Base-by-base conservation (phyloP, 2,113 vertebrate genomes). In the Phylloscopus trochiloides region DNA sequence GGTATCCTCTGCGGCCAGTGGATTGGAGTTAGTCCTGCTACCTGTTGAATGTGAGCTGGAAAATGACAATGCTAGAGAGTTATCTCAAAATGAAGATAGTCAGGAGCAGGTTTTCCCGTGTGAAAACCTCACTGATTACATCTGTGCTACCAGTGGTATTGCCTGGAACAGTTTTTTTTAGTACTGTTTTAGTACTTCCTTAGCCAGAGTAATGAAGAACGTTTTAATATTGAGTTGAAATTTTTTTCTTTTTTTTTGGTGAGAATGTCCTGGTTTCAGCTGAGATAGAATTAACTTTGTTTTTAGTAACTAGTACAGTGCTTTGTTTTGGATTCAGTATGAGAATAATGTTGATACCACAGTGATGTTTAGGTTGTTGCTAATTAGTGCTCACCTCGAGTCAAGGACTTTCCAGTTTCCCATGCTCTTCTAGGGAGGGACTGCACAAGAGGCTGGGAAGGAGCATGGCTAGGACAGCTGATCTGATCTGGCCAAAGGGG, bases 191-290 rank as follows among this genome's bases (percentile, higher is more conserved):
- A 55, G 54, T 62, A n/a, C 12, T 79, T 82, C 19, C 22, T 65
- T 40, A 71, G 15, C 20, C 42, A 63, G 20, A 72, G n/a, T 15
- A 66, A 70, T 32, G 12, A 82, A 50, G 9, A 89, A 1, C 1
- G 0, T 29, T 85, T 28, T 63, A 63, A 52, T 28, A 81, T 2
- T 5, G 8, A 72, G 15, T 40, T 45, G 26, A 79, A 36, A 4
- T 10, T 47, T 42, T 11, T 22, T 40, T 55, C 10, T 16, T 18
- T 50, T 20, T 29, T 31, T 71, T 36, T 31, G 3, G 17, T 42
- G 17, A 34, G 19, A 55, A 48, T 5, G 2, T 32, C 12, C 26
- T 76, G 3, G 12, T 48, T 76, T 55, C 0, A 0, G 3, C 55
- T 70, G 31, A 40, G 25, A 28, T 62, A 42, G 34, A 75, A 75